Conservation (phyloP, 2,888 invertebrate genomes). For the Podotricha telesiphe region DNA sequence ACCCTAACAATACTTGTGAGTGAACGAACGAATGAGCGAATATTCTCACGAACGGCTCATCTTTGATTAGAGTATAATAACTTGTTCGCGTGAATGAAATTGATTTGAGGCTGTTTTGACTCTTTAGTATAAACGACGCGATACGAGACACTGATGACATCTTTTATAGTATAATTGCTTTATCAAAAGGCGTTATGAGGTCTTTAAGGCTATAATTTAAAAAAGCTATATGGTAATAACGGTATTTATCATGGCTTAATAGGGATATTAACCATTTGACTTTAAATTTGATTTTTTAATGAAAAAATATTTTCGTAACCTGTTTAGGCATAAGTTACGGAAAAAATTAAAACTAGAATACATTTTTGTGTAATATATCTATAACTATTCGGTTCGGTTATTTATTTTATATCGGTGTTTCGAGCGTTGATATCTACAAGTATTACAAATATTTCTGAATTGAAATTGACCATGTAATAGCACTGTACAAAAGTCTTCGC, state of each 20-base stretch:
- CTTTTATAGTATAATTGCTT: conserved; percentile 47
- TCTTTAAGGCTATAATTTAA: conserved; percentile 20
- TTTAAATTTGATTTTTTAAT: background rate
- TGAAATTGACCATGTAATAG: too few relatives aligned
- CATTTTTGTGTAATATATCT: too few relatives aligned
- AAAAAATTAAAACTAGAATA: too few relatives aligned
- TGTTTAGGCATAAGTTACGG: too few relatives aligned
- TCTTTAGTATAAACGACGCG: conserved; percentile 50
- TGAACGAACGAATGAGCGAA: conserved; percentile 58
- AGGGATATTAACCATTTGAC: background rate
- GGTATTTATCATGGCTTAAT: conserved; percentile 12
- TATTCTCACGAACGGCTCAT: conserved; percentile 75
- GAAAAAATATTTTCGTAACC: background rate
- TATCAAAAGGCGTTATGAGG: conserved; percentile 39
- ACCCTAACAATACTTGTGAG: conserved; percentile 63
- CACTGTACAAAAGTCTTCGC: too few relatives aligned
- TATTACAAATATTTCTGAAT: too few relatives aligned
- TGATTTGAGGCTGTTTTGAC: conserved; percentile 78
- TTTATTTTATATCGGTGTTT: too few relatives aligned
- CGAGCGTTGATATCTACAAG: too few relatives aligned
- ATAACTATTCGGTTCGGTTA: too few relatives aligned
- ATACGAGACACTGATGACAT: conserved; percentile 48
- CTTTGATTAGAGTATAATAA: conserved; percentile 81
- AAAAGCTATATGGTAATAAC: background rate
- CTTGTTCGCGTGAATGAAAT: conserved; percentile 80